These are phyloP conservation scores for Sebastes hopkinsi DNA, from an alignment of 2,797 vertebrate genomes.

Conservation along the genomic window DNA sequence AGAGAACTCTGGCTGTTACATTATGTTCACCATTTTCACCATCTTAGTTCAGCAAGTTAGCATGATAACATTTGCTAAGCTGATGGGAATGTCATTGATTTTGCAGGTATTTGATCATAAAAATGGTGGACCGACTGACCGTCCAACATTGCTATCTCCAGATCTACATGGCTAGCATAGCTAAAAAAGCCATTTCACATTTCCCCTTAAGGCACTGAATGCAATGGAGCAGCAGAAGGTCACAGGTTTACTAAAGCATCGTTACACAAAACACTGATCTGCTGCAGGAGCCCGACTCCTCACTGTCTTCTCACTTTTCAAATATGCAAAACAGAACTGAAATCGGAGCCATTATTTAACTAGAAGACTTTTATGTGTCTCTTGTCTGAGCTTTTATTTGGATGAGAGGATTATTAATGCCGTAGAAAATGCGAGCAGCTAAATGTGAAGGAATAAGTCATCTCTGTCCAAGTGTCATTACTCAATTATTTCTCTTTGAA, in stretches of 20 bases:
- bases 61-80: not conserved
- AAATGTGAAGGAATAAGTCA: constrained; percentile 22
- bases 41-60: not conserved
- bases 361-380: not conserved
- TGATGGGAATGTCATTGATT: not conserved
- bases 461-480: constrained; percentile 41
- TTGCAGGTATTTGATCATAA: not conserved
- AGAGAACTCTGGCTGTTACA: not conserved
- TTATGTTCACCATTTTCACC: not conserved
- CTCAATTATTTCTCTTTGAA: constrained; percentile 49
- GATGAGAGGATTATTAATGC: constrained; percentile 12
- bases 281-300: too few relatives aligned
- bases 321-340: not conserved
- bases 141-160: too few relatives aligned
- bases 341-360: not conserved
- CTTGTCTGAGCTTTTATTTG: constrained; percentile 8
- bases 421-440: constrained; percentile 4
- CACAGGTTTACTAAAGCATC: too few relatives aligned
- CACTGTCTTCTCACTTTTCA: too few relatives aligned
- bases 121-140: too few relatives aligned
- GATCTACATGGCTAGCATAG: too few relatives aligned
- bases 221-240: too few relatives aligned
- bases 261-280: too few relatives aligned
- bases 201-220: too few relatives aligned
- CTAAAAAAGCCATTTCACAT: too few relatives aligned